Evolutionary conservation across 2,888 invertebrate species (phyloP).

Genomic region (Drosophila putrida): DNA sequence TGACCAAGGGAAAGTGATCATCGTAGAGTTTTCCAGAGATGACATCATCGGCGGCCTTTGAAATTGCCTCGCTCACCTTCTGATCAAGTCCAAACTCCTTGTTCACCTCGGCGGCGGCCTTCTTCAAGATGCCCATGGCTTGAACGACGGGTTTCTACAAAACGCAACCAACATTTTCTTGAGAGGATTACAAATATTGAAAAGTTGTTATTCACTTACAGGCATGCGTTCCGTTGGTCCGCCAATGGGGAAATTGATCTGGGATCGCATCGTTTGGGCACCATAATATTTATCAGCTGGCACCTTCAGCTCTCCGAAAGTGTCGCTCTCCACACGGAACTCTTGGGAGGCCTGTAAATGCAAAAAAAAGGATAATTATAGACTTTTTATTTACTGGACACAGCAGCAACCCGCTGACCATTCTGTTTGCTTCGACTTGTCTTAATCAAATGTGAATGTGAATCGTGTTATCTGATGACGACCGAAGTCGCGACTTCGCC

Average conservation of each 20-base stretch:
- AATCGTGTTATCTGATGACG: constrained; percentile 11
- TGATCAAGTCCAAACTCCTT: constrained; percentile 95
- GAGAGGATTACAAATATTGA: background rate
- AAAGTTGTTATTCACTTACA: constrained; percentile 87
- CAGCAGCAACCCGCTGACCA: constrained; percentile 31
- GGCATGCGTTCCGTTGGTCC: constrained; percentile 98
- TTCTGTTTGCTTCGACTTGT: constrained; percentile 24
- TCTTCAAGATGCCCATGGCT: constrained; percentile 98
- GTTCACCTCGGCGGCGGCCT: constrained; percentile 98
- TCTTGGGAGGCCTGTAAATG: constrained; percentile 72
- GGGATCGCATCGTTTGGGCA: constrained; percentile 97
- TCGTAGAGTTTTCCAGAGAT: constrained; percentile 96
- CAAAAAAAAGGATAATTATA: background rate
- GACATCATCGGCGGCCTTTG: constrained; percentile 96
- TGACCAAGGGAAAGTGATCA: constrained; percentile 98
- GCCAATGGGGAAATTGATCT: constrained; percentile 98
- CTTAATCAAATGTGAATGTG: constrained; percentile 30
- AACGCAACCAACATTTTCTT: background rate
- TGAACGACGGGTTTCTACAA: constrained; percentile 93
- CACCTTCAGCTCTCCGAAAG: constrained; percentile 98
- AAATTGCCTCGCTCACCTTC: constrained; percentile 95
- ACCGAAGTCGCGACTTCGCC: constrained; percentile 13
- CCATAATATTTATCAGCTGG: constrained; percentile 97
- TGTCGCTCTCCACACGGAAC: constrained; percentile 90
- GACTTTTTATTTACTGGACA: background rate